Conservation (phyloP, 2,113 vertebrate genomes). For the Podilymbus podiceps region DNA sequence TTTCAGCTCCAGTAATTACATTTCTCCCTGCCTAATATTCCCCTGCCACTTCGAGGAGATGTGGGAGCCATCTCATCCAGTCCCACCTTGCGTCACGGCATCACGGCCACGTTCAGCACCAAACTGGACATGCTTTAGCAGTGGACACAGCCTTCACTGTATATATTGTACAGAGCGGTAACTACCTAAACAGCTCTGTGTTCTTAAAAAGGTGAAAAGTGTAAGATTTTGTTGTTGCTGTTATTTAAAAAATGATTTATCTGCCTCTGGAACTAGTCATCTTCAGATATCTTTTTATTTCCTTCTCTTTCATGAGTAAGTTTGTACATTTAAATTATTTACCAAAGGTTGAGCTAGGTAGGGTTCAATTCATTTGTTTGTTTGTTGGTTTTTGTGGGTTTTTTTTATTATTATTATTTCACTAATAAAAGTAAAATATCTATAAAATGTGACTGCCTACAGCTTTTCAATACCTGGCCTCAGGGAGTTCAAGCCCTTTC, state of each 20-base stretch:
- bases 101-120: background rate
- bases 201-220: background rate
- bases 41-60: background rate
- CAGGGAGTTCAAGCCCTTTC: slow-evolving; percentile 48
- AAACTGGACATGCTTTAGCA: background rate
- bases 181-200: background rate
- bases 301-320: slow-evolving; percentile 18
- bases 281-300: slow-evolving; percentile 31
- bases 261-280: background rate
- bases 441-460: slow-evolving; percentile 4
- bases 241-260: background rate
- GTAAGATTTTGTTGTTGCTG: background rate
- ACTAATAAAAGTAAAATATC: background rate
- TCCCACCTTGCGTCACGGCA: accelerated
- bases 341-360: slow-evolving; percentile 8
- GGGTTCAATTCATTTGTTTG: background rate
- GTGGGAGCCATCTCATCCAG: background rate
- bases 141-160: background rate
- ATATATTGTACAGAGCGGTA: background rate
- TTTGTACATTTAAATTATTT: slow-evolving; percentile 11
- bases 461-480: slow-evolving; percentile 28
- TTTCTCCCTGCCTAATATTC: background rate
- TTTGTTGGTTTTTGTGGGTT: too few relatives aligned
- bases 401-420: background rate
- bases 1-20: slow-evolving; percentile 20